Evolutionary conservation across 1,140 invertebrate species (phyloP), one percentile per base, ranked within the genome.

Genomic region (Calycopis cecrops): DNA sequence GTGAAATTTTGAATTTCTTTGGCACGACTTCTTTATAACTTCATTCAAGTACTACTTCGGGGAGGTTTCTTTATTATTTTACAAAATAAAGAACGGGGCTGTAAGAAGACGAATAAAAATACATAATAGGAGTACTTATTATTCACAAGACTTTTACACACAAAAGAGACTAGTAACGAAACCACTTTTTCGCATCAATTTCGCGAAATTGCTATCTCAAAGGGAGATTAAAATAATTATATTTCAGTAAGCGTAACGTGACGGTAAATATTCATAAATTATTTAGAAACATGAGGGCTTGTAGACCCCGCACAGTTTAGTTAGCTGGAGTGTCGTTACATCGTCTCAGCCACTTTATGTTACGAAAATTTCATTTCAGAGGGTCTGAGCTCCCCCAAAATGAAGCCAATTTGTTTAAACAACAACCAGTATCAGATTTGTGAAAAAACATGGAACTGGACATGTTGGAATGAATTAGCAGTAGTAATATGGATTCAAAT

Each of bases 181-280:
- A 53, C 52, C 57, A 63, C 67, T 70, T 70, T 70, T 70, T 70
- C 68, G 62, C 69, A 76, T 76, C 70, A 75, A 76, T 79, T 77
- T 67, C 59, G 53, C 59, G 54, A 78, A 78, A 80, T 77, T 73
- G 65, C 71, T 61, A 52, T 76, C 75, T 73, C 60, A 60, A 69
- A 70, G 73, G 70, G 62, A 76, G 71, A 82, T 82, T 85, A 79
- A 79, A 80, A 79, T 85, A 85, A 82, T 85, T 82, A 78, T 69
- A 69, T 71, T 78, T 68, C 68, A 75, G 76, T 78, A 80, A 79
- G 66, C 73, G 71, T 81, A 73, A 77, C 70, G 68, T 78, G 69
- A 75, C 67, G 65, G 81, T 79, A 78, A 82, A 85, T 85, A 85
- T 82, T 79, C 77, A 80, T 80, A 82, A 85, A 80, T 82, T 82